phyloP scores from a whole-genome alignment of 92 coral and sea anemone genomes.

The Heteractis magnifica region DNA sequence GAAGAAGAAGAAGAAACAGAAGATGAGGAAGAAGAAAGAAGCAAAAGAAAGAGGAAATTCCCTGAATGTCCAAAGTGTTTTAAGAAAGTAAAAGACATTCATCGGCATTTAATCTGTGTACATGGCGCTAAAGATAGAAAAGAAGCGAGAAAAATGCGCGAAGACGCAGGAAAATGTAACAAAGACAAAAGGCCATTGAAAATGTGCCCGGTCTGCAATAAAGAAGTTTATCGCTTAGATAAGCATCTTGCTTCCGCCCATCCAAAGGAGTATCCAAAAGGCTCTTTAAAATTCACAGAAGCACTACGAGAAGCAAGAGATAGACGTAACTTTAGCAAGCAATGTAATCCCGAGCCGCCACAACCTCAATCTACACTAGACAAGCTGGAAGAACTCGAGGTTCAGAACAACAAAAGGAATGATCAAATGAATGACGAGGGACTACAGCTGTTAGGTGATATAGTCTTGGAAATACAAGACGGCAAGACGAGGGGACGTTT shows the following conservation, averaged over 20 bases:
- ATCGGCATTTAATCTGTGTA: neutral
- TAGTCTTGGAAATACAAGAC: too few relatives aligned
- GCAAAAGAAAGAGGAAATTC: neutral
- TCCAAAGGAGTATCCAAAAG: neutral
- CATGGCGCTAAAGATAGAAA: slow-evolving; percentile 1
- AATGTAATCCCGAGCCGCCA: too few relatives aligned
- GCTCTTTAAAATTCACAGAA: neutral
- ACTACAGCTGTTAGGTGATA: too few relatives aligned
- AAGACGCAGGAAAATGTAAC: neutral
- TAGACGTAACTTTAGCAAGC: neutral
- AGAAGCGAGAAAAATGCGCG: slow-evolving; percentile 10
- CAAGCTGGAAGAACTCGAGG: too few relatives aligned
- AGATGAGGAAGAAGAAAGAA: neutral
- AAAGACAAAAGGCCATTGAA: slow-evolving; percentile 8
- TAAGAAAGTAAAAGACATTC: neutral
- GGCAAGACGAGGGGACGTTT: too few relatives aligned
- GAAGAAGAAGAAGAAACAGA: neutral
- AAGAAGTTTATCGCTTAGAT: neutral
- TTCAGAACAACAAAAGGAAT: too few relatives aligned
- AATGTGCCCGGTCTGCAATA: neutral
- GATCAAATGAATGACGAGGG: too few relatives aligned
- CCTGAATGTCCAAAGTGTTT: neutral
- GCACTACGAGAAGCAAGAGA: neutral
- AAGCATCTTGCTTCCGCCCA: neutral
- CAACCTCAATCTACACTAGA: too few relatives aligned